Conservation (phyloP, 2,113 vertebrate genomes). For the Otus sunia region DNA sequence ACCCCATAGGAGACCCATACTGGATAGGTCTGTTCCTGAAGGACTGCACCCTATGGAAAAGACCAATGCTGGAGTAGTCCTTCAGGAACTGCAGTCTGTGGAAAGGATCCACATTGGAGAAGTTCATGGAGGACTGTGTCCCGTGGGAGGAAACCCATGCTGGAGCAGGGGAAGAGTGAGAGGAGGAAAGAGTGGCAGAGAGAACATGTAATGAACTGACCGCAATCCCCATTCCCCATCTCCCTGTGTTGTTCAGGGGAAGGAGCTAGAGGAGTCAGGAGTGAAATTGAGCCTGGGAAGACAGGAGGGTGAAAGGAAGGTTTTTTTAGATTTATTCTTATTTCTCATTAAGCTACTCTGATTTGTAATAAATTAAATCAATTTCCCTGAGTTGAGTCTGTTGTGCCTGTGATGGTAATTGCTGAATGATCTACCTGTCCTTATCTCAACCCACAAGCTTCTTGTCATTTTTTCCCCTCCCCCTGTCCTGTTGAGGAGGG, state of each 20-base stretch:
- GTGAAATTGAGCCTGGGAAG: neutral
- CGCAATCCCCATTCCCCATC: neutral
- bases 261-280: neutral
- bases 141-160: rapidly evolving
- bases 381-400: neutral
- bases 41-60: neutral
- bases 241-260: neutral
- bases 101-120: neutral
- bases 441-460: neutral
- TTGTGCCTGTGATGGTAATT: neutral
- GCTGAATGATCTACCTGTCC: neutral
- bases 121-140: neutral
- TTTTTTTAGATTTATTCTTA: neutral
- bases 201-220: neutral
- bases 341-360: neutral
- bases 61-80: neutral
- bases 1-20: too few relatives aligned
- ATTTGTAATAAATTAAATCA: neutral
- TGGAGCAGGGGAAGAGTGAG: neutral
- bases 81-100: neutral
- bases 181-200: neutral
- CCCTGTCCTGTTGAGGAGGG: neutral
- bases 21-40: neutral
- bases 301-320: neutral
- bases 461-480: neutral